These are phyloP conservation scores for Sinohyriopsis cumingii DNA, from an alignment of 2,888 invertebrate genomes.

Conservation along the genomic window DNA sequence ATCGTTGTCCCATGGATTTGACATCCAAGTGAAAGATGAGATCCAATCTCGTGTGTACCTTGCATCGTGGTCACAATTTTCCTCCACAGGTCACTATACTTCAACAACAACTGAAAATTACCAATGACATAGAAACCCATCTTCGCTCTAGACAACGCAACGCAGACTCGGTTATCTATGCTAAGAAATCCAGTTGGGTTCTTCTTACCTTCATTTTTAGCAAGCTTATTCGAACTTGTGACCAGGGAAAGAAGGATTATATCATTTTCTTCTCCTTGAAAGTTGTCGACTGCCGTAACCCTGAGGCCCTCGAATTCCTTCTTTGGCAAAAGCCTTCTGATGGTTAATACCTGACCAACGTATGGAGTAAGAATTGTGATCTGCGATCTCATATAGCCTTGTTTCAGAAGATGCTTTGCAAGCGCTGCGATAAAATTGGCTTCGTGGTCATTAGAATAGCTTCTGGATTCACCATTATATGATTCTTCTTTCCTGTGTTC, in stretches of 20 bases:
- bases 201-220: background rate
- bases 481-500: conserved; percentile 28
- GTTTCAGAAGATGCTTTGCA: conserved; percentile 60
- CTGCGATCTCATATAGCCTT: conserved; percentile 59
- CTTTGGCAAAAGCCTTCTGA: conserved; percentile 48
- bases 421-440: conserved; percentile 39
- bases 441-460: conserved; percentile 38
- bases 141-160: conserved; percentile 69
- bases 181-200: conserved; percentile 64
- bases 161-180: conserved; percentile 66
- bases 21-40: conserved; percentile 45
- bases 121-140: conserved; percentile 68
- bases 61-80: conserved; percentile 36
- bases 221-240: conserved; percentile 51
- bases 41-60: conserved; percentile 17
- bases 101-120: conserved; percentile 50
- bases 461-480: conserved; percentile 25
- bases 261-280: conserved; percentile 71
- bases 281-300: conserved; percentile 66
- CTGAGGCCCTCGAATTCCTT: conserved; percentile 47
- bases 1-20: conserved; percentile 45
- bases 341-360: conserved; percentile 58
- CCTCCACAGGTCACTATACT: conserved; percentile 38
- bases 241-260: conserved; percentile 70
- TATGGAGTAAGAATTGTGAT: conserved; percentile 69